Evolutionary conservation across 64 coral and sea anemone genomes (phyloP).

Genomic region (Platygyra sinensis): DNA sequence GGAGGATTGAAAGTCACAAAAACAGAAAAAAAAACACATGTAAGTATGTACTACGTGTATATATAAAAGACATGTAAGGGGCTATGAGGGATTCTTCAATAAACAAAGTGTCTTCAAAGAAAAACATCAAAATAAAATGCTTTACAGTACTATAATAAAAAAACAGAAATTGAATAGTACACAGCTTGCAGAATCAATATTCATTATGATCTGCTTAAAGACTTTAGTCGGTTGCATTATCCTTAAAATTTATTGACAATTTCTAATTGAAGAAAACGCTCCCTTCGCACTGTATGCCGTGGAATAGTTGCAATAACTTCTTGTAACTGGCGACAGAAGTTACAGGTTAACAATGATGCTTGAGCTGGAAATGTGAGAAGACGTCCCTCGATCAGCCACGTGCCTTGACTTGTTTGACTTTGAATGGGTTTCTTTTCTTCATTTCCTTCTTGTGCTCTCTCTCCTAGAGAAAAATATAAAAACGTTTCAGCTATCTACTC

Average conservation of each 20-base stretch:
- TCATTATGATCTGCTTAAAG: too few relatives aligned
- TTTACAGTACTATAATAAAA: not conserved
- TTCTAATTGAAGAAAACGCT: too few relatives aligned
- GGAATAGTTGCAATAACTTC: too few relatives aligned
- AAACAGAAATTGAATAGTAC: not conserved
- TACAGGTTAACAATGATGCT: not conserved
- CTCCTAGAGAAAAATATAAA: conserved; percentile 33
- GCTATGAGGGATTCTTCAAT: not conserved
- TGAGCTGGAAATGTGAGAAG: not conserved
- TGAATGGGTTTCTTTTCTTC: conserved; percentile 89
- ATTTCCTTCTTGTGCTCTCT: conserved; percentile 88
- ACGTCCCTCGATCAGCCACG: conserved; percentile 63
- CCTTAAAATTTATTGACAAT: too few relatives aligned
- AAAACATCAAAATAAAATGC: not conserved
- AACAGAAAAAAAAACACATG: too few relatives aligned
- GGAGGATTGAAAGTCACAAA: too few relatives aligned
- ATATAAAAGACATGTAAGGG: too few relatives aligned
- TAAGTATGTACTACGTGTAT: too few relatives aligned
- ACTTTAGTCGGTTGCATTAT: too few relatives aligned
- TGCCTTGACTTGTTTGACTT: conserved; percentile 94
- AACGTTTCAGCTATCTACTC: not conserved
- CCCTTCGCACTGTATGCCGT: too few relatives aligned
- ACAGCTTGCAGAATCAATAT: too few relatives aligned
- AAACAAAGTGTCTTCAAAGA: not conserved
- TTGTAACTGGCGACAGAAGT: too few relatives aligned